Conservation (phyloP, 64 coral and sea anemone genomes). For the Stylophora pistillata region DNA sequence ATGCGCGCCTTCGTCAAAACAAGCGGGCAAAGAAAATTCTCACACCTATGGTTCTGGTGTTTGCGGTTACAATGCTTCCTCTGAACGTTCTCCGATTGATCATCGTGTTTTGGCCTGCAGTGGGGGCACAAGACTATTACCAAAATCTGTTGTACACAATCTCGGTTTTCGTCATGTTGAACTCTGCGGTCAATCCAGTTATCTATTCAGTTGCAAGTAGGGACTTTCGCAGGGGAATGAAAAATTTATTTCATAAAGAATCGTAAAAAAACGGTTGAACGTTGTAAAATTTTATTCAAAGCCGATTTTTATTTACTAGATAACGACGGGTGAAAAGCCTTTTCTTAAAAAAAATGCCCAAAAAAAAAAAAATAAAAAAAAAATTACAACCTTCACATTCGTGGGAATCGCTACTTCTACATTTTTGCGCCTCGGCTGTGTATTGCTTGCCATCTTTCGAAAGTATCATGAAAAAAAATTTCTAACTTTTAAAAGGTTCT, state of each 20-base stretch:
- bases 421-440: no score
- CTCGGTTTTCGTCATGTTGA: slow-evolving; percentile 27
- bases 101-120: slow-evolving; percentile 7
- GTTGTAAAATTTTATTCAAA: no score
- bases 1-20: slow-evolving; percentile 46
- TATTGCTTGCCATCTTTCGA: no score
- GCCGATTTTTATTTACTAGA: no score
- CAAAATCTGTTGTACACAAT: slow-evolving; percentile 9
- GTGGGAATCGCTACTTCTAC: no score
- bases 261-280: no score
- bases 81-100: slow-evolving; percentile 43
- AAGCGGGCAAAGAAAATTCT: slow-evolving; percentile 61
- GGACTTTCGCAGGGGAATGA: slow-evolving; percentile 48
- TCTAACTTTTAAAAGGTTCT: no score
- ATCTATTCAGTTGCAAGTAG: slow-evolving; percentile 62
- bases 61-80: slow-evolving; percentile 62
- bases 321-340: no score
- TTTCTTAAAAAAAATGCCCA: no score
- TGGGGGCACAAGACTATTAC: slow-evolving; percentile 23
- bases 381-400: no score
- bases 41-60: slow-evolving; percentile 52
- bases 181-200: slow-evolving; percentile 58
- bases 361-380: no score
- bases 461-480: no score
- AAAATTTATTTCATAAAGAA: not conserved